Evolutionary conservation across 2,797 vertebrate genomes (phyloP).

Genomic region (Graptemys geographica): DNA sequence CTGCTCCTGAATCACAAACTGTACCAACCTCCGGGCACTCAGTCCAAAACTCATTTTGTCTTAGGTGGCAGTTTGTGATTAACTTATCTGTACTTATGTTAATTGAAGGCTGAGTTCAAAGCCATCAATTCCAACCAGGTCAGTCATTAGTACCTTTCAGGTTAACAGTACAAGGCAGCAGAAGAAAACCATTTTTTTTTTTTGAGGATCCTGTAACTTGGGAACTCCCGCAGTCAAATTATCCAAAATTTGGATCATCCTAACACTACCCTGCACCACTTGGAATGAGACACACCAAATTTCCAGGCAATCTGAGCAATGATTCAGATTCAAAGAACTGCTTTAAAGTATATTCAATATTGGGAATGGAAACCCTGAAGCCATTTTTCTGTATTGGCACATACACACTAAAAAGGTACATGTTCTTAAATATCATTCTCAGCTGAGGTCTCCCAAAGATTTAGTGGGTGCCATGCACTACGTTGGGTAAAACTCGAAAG

Average conservation of each 20-base stretch:
- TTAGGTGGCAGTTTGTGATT: neutral
- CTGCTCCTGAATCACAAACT: neutral
- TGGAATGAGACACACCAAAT: neutral
- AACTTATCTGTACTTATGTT: neutral
- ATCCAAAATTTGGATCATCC: neutral
- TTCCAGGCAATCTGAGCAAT: neutral
- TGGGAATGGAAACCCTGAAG: neutral
- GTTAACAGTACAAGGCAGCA: neutral
- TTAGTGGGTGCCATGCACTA: too few species aligned
- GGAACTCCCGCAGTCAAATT: neutral
- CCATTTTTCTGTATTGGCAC: neutral
- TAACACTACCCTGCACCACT: neutral
- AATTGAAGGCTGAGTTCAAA: neutral
- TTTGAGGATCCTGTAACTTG: neutral
- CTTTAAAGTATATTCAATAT: neutral
- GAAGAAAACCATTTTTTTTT: neutral
- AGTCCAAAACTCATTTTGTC: too few species aligned
- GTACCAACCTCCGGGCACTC: neutral
- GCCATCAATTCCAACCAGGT: neutral
- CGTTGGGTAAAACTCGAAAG: neutral
- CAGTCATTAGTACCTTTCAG: neutral
- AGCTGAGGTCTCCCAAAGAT: neutral
- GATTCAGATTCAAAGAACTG: neutral
- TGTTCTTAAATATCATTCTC: neutral
- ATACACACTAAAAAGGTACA: neutral